These are phyloP conservation scores for Lepidurus apus DNA, from an alignment of 1,140 invertebrate genomes.

Conservation along the genomic window DNA sequence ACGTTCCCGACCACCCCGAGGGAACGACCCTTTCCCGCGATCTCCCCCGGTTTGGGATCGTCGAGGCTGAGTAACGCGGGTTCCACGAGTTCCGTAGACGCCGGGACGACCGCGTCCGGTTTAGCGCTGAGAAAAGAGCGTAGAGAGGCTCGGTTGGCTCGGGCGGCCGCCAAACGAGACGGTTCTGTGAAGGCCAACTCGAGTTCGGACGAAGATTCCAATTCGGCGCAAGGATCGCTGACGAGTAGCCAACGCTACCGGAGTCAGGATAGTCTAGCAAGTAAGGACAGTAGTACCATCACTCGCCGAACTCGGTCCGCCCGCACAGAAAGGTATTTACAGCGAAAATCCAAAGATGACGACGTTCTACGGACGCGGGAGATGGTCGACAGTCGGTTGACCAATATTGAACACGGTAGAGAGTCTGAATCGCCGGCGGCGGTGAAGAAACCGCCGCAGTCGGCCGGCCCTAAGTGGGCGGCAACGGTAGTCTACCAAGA, in stretches of 20 bases:
- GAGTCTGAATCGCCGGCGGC: conserved; percentile 34
- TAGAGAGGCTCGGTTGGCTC: conserved; percentile 43
- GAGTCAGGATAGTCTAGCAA: conserved; percentile 55
- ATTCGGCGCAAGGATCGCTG: conserved; percentile 31
- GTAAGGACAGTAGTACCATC: conserved; percentile 51
- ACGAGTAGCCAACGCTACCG: conserved; percentile 45
- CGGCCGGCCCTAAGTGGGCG: conserved; percentile 38
- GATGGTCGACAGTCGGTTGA: conserved; percentile 41
- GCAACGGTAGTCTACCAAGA: conserved; percentile 42
- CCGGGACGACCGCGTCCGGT: conserved; percentile 41
- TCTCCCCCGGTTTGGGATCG: background rate
- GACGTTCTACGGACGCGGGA: conserved; percentile 53
- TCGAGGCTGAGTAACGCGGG: background rate
- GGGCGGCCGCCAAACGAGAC: conserved; percentile 44
- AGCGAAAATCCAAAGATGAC: conserved; percentile 63
- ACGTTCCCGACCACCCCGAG: background rate
- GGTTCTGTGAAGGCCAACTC: conserved; percentile 35
- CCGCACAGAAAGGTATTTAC: conserved; percentile 69
- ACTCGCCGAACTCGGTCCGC: conserved; percentile 57
- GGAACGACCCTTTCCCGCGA: background rate
- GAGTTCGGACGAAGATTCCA: conserved; percentile 39
- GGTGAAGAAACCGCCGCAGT: conserved; percentile 24
- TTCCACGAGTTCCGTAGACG: conserved; percentile 28
- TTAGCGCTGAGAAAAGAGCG: conserved; percentile 46
- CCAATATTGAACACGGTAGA: conserved; percentile 36